Evolutionary conservation across 2,797 vertebrate genomes (phyloP), one percentile per base, ranked within the genome.

Genomic region (Ciconia nigra): DNA sequence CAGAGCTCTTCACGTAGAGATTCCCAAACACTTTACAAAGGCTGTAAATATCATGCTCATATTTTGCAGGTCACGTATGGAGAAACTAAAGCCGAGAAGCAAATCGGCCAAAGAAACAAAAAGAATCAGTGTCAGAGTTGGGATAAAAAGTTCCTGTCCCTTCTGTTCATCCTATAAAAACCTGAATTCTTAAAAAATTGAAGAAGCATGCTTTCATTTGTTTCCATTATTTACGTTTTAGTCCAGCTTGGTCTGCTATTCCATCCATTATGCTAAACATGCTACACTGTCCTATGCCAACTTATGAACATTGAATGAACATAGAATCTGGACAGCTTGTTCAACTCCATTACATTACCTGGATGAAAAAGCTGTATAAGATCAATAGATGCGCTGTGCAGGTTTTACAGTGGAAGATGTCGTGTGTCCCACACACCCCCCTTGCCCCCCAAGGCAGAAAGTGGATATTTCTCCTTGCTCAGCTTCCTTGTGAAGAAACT

Each of bases 401-500:
- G 49, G 26, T 92, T 96, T 96, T 86, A 92, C 88, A 95, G 80
- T 93, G 59, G 87, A 89, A 91, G 78, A 79, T 74, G 31, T 28
- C 44, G 11, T 18, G 29, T 46, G 20, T 46, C 21, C 59, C 29
- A 65, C 42, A 72, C 81, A 69, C 85, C 91, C 95, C 94, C 51
- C 5, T 59, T 31, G 6, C 16, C 37, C 7, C 13, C 24, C 55
- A 63, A 88, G 91, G 95, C 98, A 97, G 97, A 98, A 98, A 98
- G 96, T 94, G 98, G 97, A 98, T 97, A 98, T 94, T 78, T 98
- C 97, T 98, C 92, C 24, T 97, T 98, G 97, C 91, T 98, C 98
- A 98, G 98, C 96, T 97, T 97, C 97, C 98, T 99, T 99, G 98
- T 99, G 98, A 98, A 98, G 98, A 98, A 98, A 98, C 98, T 98